Percentiles rank a stretch among this genome's conserved stretches.
Conservation (phyloP, 2,888 invertebrate genomes). For the Drosophila leonis region DNA sequence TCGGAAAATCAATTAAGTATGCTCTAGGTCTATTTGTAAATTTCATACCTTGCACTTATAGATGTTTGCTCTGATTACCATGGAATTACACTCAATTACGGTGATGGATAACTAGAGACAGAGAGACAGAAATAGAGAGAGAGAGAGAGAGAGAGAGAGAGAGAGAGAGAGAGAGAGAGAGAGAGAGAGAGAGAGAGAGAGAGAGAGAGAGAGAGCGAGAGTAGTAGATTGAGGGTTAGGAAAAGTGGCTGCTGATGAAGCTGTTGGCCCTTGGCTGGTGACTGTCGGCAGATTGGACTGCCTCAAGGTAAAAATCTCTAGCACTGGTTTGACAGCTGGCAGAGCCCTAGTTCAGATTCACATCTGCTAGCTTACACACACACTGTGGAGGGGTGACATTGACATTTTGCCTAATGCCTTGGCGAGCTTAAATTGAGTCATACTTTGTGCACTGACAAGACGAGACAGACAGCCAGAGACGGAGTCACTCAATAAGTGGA, state of each 20-base stretch:
- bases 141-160: not conserved
- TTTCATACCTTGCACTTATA: conserved; percentile 29
- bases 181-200: not conserved
- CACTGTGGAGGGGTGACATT: conserved; percentile 47
- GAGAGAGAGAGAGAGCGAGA: not conserved
- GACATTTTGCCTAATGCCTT: conserved; percentile 53
- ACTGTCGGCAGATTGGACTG: conserved; percentile 42
- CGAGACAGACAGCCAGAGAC: conserved; percentile 27
- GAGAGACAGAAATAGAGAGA: too few relatives aligned
- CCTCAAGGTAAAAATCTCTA: conserved; percentile 43
- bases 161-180: not conserved
- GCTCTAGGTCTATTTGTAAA: conserved; percentile 21
- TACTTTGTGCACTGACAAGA: conserved; percentile 51
- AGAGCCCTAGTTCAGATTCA: conserved; percentile 27
- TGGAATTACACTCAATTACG: conserved; percentile 52
- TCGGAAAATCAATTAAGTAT: conserved; percentile 33
- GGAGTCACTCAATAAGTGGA: conserved; percentile 43
- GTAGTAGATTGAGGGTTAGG: not conserved
- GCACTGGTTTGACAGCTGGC: conserved; percentile 39
- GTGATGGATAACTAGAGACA: not conserved
- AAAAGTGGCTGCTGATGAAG: conserved; percentile 10
- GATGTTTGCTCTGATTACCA: conserved; percentile 55
- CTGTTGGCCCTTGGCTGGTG: conserved; percentile 14
- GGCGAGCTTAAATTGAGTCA: conserved; percentile 54
- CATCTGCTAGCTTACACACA: conserved; percentile 14